phyloP scores from a whole-genome alignment of 2,797 vertebrate species.

The Benthosema pterotum region DNA sequence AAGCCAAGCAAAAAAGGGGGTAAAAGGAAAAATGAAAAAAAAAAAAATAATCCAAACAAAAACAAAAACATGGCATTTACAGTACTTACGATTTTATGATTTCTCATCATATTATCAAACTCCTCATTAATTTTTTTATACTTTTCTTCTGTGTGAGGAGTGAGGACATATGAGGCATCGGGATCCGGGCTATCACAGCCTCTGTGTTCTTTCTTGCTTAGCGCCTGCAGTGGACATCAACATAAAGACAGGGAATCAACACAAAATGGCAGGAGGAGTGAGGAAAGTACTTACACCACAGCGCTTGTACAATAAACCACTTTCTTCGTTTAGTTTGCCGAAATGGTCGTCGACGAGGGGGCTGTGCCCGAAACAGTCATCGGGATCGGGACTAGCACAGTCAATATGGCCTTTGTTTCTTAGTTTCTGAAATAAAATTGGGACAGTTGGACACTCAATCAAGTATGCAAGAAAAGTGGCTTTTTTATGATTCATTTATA shows the following conservation, averaged over 20 bases:
- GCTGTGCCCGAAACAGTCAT: constrained; percentile 99
- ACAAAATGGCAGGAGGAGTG: constrained; percentile 92
- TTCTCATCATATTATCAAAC: constrained; percentile 99
- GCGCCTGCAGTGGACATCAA: constrained; percentile 97
- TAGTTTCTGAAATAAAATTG: constrained; percentile 99
- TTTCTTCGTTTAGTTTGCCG: constrained; percentile 99
- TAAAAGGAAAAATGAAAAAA: no score
- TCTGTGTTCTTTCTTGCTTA: constrained; percentile 99
- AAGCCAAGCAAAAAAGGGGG: constrained; percentile 78
- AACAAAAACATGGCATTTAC: constrained; percentile 81
- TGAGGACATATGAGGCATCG: constrained; percentile 99
- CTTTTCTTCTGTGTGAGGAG: constrained; percentile 99
- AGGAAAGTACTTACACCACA: constrained; percentile 98
- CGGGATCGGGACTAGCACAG: constrained; percentile 98
- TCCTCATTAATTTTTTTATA: constrained; percentile 99
- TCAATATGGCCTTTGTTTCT: constrained; percentile 99
- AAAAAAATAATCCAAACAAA: constrained; percentile 69
- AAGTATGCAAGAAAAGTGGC: constrained; percentile 54
- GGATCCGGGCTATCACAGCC: constrained; percentile 99
- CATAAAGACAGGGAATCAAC: constrained; percentile 99
- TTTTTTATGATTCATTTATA: constrained; percentile 6
- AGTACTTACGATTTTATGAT: constrained; percentile 99
- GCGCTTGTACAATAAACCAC: constrained; percentile 99
- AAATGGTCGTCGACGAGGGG: constrained; percentile 99
- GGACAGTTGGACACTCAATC: constrained; percentile 93